Percentiles rank a stretch among this genome's conserved stretches.
Conservation (phyloP, 1,140 invertebrate species). For the Cyphomyrmex costatus region DNA sequence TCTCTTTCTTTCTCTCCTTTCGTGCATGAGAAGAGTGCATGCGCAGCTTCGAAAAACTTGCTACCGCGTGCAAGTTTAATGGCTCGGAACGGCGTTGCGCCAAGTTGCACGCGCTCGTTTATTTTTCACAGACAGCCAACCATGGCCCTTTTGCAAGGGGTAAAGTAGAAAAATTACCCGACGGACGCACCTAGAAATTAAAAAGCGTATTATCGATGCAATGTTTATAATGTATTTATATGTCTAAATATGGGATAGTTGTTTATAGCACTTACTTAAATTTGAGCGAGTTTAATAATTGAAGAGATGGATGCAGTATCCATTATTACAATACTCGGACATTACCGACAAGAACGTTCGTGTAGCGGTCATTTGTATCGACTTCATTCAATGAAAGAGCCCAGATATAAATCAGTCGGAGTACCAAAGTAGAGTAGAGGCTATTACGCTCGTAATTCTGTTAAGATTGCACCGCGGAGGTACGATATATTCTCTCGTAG, state of each 20-base stretch:
- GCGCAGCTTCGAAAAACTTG: slow-evolving; percentile 72
- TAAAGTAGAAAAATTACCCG: slow-evolving; percentile 25
- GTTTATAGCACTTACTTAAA: not conserved
- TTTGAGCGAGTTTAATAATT: slow-evolving; percentile 2
- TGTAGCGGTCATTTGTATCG: slow-evolving; percentile 54
- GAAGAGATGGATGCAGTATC: not conserved
- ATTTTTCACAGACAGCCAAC: slow-evolving; percentile 67
- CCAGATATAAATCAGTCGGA: slow-evolving; percentile 50
- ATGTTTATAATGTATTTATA: slow-evolving; percentile 9
- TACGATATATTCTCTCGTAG: slow-evolving; percentile 58
- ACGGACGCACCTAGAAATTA: slow-evolving; percentile 33
- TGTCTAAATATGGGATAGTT: not conserved
- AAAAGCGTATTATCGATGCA: slow-evolving; percentile 47
- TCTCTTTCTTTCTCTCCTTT: slow-evolving; percentile 44
- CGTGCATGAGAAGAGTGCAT: slow-evolving; percentile 45
- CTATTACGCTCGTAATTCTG: slow-evolving; percentile 74
- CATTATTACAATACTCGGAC: slow-evolving; percentile 8
- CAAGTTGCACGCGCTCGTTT: slow-evolving; percentile 70
- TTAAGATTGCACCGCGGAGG: slow-evolving; percentile 69
- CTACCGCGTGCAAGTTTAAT: slow-evolving; percentile 69
- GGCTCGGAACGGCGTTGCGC: slow-evolving; percentile 72
- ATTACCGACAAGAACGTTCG: slow-evolving; percentile 25
- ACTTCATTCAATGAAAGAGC: slow-evolving; percentile 56
- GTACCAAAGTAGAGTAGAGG: slow-evolving; percentile 41
- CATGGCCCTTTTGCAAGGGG: slow-evolving; percentile 10